Percentiles rank a stretch among this genome's conserved stretches.
phyloP scores from a whole-genome alignment of 2,113 vertebrate species.

The Xiphias gladius region DNA sequence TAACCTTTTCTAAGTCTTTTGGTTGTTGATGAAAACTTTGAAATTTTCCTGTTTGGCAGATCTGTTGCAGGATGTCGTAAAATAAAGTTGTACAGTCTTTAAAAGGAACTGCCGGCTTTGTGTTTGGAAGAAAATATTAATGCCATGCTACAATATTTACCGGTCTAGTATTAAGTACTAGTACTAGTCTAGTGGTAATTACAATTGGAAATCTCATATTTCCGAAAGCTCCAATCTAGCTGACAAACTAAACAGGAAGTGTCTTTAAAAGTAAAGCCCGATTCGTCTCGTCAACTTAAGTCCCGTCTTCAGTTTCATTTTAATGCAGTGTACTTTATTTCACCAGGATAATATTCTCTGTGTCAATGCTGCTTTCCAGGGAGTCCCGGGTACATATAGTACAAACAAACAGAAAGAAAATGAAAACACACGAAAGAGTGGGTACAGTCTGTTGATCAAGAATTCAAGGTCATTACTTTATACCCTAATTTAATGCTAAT shows the following conservation, averaged over 20 bases:
- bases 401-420: too few species aligned
- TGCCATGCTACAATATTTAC: not conserved
- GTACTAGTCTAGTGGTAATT: not conserved
- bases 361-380: not conserved
- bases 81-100: slow-evolving; percentile 66
- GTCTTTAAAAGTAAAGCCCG: too few species aligned
- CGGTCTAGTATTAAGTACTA: not conserved
- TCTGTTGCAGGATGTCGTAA: not conserved
- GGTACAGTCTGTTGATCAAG: too few species aligned
- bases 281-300: too few species aligned
- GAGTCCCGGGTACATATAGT: too few species aligned
- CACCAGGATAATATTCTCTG: not conserved
- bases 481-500: too few species aligned
- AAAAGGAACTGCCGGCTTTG: slow-evolving; percentile 12
- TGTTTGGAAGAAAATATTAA: not conserved
- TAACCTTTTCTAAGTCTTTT: slow-evolving; percentile 46
- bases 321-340: not conserved
- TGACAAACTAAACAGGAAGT: not conserved
- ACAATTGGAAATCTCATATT: not conserved
- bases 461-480: too few species aligned
- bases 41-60: slow-evolving; percentile 13
- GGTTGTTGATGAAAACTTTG: slow-evolving; percentile 15
- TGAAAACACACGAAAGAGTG: too few species aligned
- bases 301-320: not conserved
- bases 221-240: not conserved